Conservation (phyloP, 2,113 vertebrate species). For the Sylvietta virens region DNA sequence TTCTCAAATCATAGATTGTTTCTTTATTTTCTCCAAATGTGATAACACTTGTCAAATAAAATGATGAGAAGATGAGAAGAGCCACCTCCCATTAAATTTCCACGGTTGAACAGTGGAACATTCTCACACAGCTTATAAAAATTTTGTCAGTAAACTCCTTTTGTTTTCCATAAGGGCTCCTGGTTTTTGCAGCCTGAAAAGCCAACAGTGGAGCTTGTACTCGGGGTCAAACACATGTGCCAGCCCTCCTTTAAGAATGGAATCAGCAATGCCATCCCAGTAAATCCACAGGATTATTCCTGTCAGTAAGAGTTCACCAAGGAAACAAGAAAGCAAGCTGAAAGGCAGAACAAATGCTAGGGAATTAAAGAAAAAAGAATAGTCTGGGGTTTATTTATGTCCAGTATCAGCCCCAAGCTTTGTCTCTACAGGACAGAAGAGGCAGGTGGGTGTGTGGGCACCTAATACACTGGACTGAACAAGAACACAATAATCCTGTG, state of each 20-base stretch:
- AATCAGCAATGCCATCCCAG: background rate
- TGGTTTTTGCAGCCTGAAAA: background rate
- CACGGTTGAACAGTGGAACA: background rate
- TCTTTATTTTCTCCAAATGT: background rate
- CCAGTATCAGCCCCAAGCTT: background rate
- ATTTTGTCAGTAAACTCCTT: background rate
- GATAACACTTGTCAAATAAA: background rate
- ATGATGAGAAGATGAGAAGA: background rate
- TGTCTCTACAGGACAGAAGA: background rate
- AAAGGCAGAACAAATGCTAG: background rate
- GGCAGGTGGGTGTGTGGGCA: background rate
- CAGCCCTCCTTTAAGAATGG: background rate
- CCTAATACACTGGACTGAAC: background rate
- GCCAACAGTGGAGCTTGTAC: background rate
- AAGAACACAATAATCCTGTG: background rate
- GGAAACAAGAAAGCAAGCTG: background rate
- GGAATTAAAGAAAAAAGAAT: background rate
- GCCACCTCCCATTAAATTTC: background rate
- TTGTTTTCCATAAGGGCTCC: background rate
- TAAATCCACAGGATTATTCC: background rate
- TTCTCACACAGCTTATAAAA: background rate
- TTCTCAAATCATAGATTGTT: background rate
- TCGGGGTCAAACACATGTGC: background rate
- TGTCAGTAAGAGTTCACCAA: background rate
- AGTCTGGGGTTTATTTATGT: background rate